Conservation (phyloP, 2,113 vertebrate genomes). For the Condylura cristata region DNA sequence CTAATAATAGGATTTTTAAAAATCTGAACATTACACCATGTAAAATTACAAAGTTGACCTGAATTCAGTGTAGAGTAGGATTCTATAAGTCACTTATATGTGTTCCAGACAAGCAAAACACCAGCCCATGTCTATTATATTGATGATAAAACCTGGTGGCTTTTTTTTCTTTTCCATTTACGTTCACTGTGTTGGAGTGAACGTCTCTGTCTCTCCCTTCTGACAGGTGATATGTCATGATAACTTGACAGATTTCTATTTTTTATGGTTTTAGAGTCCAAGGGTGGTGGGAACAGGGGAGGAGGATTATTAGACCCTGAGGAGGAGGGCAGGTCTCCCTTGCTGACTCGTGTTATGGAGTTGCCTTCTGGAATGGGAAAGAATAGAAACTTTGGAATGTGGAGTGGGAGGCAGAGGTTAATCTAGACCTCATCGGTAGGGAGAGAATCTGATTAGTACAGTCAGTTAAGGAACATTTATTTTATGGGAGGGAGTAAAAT, state of each 20-base stretch:
- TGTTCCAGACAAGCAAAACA: not conserved
- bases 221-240: not conserved
- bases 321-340: not conserved
- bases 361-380: not conserved
- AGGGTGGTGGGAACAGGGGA: not conserved
- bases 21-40: not conserved
- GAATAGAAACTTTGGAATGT: constrained; percentile 41
- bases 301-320: not conserved
- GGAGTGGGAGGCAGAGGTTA: not conserved
- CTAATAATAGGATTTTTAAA: not conserved
- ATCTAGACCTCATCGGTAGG: not conserved
- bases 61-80: not conserved
- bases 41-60: not conserved
- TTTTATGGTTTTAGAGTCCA: not conserved
- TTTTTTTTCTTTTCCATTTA: not conserved
- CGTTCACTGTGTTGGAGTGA: not conserved
- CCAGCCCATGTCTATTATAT: not conserved
- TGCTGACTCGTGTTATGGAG: not conserved
- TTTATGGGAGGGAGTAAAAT: not conserved
- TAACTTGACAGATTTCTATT: constrained; percentile 6
- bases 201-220: not conserved
- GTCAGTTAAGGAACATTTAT: not conserved
- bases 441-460: constrained; percentile 13
- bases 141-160: not conserved
- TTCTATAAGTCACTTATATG: not conserved